phyloP scores from a whole-genome alignment of 2,888 invertebrate species.

The Urechis unicinctus region DNA sequence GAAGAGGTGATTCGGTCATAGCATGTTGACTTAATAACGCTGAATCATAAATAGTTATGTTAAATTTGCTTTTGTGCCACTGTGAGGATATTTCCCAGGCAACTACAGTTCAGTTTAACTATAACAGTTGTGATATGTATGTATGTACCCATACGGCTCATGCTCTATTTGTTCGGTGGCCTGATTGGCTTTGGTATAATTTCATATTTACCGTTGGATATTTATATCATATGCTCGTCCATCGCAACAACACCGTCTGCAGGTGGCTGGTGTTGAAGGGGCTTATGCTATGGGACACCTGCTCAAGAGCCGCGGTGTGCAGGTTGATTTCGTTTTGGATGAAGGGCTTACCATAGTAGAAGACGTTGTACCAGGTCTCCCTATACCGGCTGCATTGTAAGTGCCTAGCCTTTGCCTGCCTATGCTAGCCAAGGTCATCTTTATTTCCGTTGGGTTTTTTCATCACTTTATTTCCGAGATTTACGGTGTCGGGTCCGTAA shows the following conservation, averaged over 20 bases:
- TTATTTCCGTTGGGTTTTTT: too few relatives aligned
- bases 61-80: slow-evolving; percentile 50
- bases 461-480: too few relatives aligned
- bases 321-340: slow-evolving; percentile 53
- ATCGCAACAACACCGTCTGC: too few relatives aligned
- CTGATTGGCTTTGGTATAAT: too few relatives aligned
- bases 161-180: background rate
- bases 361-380: slow-evolving; percentile 32
- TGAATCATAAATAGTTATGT: background rate
- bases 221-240: too few relatives aligned
- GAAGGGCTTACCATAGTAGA: slow-evolving; percentile 52
- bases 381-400: slow-evolving; percentile 37
- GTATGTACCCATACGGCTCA: background rate
- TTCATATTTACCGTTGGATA: too few relatives aligned
- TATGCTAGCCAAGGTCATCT: too few relatives aligned
- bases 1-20: slow-evolving; percentile 52
- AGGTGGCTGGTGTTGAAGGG: slow-evolving; percentile 48
- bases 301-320: slow-evolving; percentile 33
- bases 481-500: too few relatives aligned
- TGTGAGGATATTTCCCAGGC: too few relatives aligned
- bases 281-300: slow-evolving; percentile 45
- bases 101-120: too few relatives aligned
- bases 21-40: background rate
- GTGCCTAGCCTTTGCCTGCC: too few relatives aligned
- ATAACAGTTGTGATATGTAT: background rate